These are phyloP conservation scores for Teleiodes luculella DNA, from an alignment of 2,888 invertebrate species.

Conservation along the genomic window DNA sequence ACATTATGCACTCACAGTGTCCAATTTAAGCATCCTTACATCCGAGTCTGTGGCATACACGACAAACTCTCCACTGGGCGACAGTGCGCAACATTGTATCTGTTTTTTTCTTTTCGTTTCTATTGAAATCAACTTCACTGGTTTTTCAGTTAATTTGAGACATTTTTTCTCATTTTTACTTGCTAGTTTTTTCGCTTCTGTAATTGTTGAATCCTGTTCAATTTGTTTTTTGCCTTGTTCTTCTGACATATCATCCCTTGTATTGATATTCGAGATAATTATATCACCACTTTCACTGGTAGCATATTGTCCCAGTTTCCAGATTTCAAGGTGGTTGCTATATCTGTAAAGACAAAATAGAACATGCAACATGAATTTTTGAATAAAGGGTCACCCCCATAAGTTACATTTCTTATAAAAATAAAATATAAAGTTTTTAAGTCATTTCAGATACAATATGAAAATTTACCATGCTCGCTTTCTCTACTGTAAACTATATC, in stretches of 20 bases:
- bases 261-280: conserved; percentile 35
- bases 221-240: conserved; percentile 34
- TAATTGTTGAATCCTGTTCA: conserved; percentile 53
- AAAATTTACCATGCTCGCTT: no score
- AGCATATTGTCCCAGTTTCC: conserved; percentile 72
- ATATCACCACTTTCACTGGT: conserved; percentile 79
- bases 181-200: conserved; percentile 11
- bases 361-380: no score
- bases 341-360: no score
- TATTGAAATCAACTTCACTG: conserved; percentile 84
- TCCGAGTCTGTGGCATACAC: conserved; percentile 85
- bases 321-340: conserved; percentile 74
- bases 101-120: conserved; percentile 81
- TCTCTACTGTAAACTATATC: no score
- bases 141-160: conserved; percentile 70
- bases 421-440: no score
- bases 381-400: no score
- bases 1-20: conserved; percentile 75
- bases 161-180: conserved; percentile 37
- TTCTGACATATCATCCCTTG: conserved; percentile 29
- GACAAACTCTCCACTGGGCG: conserved; percentile 84
- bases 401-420: no score
- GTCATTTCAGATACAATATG: no score
- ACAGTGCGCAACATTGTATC: conserved; percentile 85
- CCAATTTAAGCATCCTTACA: conserved; percentile 83